phyloP scores from a whole-genome alignment of 1,140 invertebrate genomes.

The Anthonomus grandis region DNA sequence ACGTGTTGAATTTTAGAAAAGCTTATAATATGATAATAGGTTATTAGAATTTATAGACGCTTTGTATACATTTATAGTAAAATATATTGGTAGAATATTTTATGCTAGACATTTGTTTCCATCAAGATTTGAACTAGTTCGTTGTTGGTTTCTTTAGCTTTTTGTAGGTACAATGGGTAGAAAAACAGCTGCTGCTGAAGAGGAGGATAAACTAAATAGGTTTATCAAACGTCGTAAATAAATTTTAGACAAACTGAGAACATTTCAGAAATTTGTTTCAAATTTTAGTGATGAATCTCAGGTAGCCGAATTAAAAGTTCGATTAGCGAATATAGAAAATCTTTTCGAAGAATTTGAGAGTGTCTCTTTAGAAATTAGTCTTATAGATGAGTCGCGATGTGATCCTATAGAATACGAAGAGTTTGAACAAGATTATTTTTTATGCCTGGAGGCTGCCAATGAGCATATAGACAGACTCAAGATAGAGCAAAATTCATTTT shows the following conservation, averaged over 20 bases:
- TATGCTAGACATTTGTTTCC: no score
- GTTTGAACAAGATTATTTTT: background rate
- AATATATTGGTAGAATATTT: no score
- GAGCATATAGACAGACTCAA: background rate
- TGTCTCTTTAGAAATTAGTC: background rate
- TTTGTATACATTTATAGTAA: background rate
- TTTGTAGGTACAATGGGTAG: background rate
- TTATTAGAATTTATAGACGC: no score
- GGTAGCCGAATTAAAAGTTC: background rate
- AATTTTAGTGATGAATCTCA: background rate
- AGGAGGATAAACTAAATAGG: background rate
- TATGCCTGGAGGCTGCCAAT: background rate
- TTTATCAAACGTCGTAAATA: no score
- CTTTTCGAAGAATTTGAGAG: no score
- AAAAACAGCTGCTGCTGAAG: background rate
- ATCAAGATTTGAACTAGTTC: background rate
- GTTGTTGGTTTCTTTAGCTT: background rate
- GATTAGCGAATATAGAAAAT: background rate
- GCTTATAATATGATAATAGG: background rate
- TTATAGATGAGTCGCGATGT: background rate
- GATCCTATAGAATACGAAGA: background rate
- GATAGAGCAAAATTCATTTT: background rate
- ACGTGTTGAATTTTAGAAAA: background rate
- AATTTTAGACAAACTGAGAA: no score
- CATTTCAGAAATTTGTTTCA: no score